Conservation (phyloP, 2,113 vertebrate genomes). For the Corythaeola cristata region DNA sequence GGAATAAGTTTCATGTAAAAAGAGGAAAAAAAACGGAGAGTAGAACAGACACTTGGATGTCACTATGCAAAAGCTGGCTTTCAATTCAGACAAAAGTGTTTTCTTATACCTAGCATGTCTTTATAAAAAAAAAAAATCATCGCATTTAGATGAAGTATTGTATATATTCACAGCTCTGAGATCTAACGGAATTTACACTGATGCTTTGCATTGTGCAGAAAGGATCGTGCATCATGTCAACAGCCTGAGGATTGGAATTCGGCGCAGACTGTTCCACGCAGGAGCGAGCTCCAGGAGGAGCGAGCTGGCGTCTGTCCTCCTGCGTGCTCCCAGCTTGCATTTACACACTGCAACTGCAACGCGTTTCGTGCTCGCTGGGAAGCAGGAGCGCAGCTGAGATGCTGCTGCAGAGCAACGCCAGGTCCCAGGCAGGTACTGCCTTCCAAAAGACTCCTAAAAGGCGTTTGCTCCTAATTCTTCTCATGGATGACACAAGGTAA, state of each 20-base stretch:
- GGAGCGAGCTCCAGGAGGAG: neutral
- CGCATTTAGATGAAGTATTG: neutral
- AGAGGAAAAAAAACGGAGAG: neutral
- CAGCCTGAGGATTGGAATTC: neutral
- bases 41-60: neutral
- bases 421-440: neutral
- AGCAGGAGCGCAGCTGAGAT: neutral
- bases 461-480: neutral
- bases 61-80: neutral
- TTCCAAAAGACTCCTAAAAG: neutral
- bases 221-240: neutral
- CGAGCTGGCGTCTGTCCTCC: accelerated
- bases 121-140: neutral
- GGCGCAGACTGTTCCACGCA: neutral
- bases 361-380: accelerated
- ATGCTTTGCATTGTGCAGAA: neutral
- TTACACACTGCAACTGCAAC: neutral
- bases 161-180: neutral
- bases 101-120: neutral
- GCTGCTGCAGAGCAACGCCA: neutral
- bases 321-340: neutral
- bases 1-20: neutral
- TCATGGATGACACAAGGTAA: neutral
- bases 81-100: slow-evolving; percentile 24
- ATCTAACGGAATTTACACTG: neutral